Evolutionary conservation across 2,888 invertebrate species (phyloP).

Genomic region (Drosophila kanekoi): DNA sequence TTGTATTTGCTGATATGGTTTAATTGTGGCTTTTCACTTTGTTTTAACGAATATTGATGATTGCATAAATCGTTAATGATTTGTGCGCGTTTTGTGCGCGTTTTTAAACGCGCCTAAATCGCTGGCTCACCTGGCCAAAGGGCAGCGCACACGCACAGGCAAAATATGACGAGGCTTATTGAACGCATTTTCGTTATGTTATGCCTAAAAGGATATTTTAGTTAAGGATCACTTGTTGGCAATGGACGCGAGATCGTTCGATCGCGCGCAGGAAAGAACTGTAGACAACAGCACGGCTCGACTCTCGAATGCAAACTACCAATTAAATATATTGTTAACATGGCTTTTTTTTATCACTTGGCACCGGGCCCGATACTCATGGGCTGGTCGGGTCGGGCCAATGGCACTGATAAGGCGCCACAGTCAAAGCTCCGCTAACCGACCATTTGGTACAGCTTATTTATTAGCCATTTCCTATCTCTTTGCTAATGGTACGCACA

Average conservation of each 20-base stretch:
- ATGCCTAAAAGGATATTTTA: constrained; percentile 13
- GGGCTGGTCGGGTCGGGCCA: constrained; percentile 37
- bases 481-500: neutral
- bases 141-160: constrained; percentile 38
- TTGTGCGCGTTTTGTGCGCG: constrained; percentile 21
- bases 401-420: constrained; percentile 59
- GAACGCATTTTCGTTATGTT: constrained; percentile 47
- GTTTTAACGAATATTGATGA: constrained; percentile 16
- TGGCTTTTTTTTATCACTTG: constrained; percentile 68
- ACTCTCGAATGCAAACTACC: constrained; percentile 76
- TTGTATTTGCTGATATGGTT: neutral
- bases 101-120: constrained; percentile 18
- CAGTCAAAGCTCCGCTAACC: neutral
- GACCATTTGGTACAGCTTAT: too few relatives aligned
- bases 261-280: neutral
- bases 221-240: constrained; percentile 10
- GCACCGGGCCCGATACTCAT: constrained; percentile 24
- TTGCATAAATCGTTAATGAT: constrained; percentile 14
- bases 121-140: constrained; percentile 58
- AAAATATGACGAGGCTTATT: constrained; percentile 35
- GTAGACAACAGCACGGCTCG: constrained; percentile 59
- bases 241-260: neutral
- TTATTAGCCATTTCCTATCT: too few relatives aligned
- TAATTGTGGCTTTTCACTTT: too few relatives aligned
- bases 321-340: constrained; percentile 80